Conservation (phyloP, 1,140 invertebrate genomes). For the Heliconius congener region DNA sequence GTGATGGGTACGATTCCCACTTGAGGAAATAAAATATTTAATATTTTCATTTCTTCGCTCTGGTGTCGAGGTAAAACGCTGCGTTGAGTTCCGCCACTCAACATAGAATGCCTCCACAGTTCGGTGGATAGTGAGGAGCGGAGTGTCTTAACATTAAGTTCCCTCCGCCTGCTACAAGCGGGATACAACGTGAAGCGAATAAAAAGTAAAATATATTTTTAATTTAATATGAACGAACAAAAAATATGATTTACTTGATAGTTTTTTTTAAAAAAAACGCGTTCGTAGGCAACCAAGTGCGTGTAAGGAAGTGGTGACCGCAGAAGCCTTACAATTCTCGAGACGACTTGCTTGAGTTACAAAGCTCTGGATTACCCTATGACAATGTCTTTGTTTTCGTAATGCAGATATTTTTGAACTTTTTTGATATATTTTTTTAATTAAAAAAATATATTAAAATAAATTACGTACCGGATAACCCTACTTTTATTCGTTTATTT, state of each 20-base stretch:
- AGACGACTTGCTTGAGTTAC: constrained; percentile 54
- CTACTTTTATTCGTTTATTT: too few species aligned
- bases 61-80: too few species aligned
- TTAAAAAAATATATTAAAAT: neutral
- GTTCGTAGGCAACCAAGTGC: constrained; percentile 14
- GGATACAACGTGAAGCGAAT: too few species aligned
- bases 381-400: constrained; percentile 18
- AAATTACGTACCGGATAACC: neutral
- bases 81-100: too few species aligned
- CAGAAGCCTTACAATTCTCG: constrained; percentile 60
- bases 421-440: neutral
- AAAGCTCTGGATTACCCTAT: constrained; percentile 45
- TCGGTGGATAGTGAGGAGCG: too few species aligned
- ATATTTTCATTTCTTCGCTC: too few species aligned
- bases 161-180: too few species aligned
- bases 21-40: too few species aligned
- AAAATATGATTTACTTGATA: neutral
- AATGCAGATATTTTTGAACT: neutral
- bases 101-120: too few species aligned
- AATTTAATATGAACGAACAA: neutral
- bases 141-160: too few species aligned
- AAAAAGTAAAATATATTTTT: neutral
- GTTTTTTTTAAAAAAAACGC: constrained; percentile 3
- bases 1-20: too few species aligned
- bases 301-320: constrained; percentile 51